Base-by-base conservation (phyloP, 2,888 invertebrate species). In the Leucophenga montana region DNA sequence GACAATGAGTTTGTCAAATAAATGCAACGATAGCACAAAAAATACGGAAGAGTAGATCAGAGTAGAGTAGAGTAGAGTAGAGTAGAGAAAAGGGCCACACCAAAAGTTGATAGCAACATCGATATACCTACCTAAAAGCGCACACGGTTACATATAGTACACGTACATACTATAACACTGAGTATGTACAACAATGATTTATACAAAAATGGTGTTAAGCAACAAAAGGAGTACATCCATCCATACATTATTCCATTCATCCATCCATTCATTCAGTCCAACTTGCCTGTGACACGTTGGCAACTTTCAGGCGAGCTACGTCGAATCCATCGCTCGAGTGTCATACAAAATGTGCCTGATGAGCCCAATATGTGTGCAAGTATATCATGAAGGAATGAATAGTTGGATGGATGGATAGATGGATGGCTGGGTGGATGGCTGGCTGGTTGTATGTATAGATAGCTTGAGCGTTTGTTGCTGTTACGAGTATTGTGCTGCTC, bases 121-220 rank as follows among this genome's bases (percentile, higher is more conserved):
- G 31, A 31, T 33, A 59, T 56, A 22, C 14, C 3, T n/a, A 59
- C 33, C 22, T 33, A 59, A n/a, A n/a, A n/a, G n/a, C n/a, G n/a
- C n/a, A n/a, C n/a, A n/a, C n/a, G n/a, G 39, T 0, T 9, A 61
- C 13, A 33, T n/a, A 61, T 20, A 31, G 16, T 16, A 18, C 16
- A 61, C 11, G 11, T 44, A 61, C 13, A 61, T 18, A 44, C 8
- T 39, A 39, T 39, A 39, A 8, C 9, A 64, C 18, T 48, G 46
- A 14, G 46, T 39, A 64, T 64, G 61, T 61, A 64, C 62, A 64
- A 64, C 62, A 64, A 64, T 64, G 27, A 66, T 56, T 66, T 54
- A 66, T 66, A 54, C 56, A 54, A 44, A 66, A 66, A 56, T 66
- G 56, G 54, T 66, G 66, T 66, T 56, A 56, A 56, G 39, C 56